These are phyloP conservation scores for Myotis davidii DNA, from an alignment of 2,113 vertebrate species.

Conservation along the genomic window DNA sequence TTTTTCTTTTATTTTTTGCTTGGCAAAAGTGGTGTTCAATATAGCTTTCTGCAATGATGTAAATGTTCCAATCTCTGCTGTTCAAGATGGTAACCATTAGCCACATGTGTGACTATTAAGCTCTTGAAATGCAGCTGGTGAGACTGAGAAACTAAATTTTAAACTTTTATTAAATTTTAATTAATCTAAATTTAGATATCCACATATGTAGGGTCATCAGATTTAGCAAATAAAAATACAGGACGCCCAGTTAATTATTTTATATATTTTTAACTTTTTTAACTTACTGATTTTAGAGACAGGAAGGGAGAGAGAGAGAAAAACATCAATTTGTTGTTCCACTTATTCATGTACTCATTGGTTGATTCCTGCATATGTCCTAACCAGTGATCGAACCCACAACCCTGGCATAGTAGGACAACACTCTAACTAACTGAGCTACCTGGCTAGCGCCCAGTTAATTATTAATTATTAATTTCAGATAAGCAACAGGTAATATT, in stretches of 20 bases:
- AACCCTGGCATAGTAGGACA: background rate
- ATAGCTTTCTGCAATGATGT: background rate
- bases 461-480: constrained; percentile 29
- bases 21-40: constrained; percentile 1
- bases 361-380: background rate
- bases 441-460: background rate
- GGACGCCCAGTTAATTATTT: background rate
- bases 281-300: background rate
- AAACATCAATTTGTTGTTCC: background rate
- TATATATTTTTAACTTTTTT: background rate
- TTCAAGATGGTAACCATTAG: background rate
- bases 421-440: background rate
- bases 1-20: constrained; percentile 10
- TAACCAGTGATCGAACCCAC: background rate
- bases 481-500: background rate
- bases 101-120: background rate
- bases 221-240: constrained; percentile 31
- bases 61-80: background rate
- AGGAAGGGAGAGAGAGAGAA: background rate
- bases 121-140: background rate
- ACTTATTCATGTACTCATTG: background rate
- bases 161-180: background rate
- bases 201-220: background rate
- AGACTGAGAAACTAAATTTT: background rate
- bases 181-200: constrained; percentile 36